phyloP scores from a whole-genome alignment of 2,797 vertebrate species.

The Lepus oiostolus region DNA sequence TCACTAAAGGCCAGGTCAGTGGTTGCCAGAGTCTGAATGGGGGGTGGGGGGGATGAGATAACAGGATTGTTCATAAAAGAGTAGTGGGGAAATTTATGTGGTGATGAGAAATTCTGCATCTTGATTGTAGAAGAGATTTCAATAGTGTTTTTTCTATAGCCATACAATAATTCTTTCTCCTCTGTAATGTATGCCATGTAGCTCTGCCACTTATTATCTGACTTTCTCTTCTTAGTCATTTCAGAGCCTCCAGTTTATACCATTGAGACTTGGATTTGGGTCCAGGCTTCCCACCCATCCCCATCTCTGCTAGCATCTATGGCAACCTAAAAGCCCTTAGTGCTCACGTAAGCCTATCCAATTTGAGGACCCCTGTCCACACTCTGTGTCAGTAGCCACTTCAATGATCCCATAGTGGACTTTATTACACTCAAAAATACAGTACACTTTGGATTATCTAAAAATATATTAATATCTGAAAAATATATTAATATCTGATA shows the following conservation, averaged over 20 bases:
- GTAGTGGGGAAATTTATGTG: background rate
- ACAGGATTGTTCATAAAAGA: background rate
- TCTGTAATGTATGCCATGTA: background rate
- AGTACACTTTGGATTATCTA: background rate
- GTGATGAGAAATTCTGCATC: background rate
- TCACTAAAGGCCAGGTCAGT: background rate
- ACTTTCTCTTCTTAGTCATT: background rate
- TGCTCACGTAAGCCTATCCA: background rate
- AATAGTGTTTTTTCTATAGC: background rate
- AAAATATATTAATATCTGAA: background rate
- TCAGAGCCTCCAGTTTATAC: background rate
- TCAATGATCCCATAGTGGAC: background rate
- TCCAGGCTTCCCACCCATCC: background rate
- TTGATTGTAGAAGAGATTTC: background rate
- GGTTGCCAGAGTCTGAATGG: background rate
- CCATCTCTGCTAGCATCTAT: background rate
- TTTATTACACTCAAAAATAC: background rate
- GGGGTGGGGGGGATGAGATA: too few species aligned
- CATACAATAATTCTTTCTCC: background rate
- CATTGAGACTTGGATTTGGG: background rate
- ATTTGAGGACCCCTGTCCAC: background rate
- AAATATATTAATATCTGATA: too few species aligned
- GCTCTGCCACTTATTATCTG: background rate
- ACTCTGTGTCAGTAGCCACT: background rate
- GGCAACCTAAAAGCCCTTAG: background rate